Conservation (phyloP, 53 echinoderm and acorn worm genomes). For the Patiria pectinifera region DNA sequence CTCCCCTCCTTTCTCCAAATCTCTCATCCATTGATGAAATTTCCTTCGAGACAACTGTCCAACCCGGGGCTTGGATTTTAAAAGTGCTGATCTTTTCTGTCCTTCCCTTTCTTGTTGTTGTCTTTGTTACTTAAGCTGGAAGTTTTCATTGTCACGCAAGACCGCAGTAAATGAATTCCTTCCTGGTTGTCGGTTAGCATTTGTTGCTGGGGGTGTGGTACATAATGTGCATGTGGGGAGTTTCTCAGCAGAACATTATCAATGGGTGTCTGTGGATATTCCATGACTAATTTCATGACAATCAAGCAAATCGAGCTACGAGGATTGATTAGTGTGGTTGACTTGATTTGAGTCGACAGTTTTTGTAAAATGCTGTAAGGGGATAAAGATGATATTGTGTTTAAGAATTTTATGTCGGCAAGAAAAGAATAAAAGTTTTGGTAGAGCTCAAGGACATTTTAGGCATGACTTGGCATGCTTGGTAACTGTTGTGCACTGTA, state of each 20-base stretch:
- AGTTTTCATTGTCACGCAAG: constrained; percentile 21
- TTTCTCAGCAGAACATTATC: not conserved
- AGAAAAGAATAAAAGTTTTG: no score
- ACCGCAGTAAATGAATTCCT: constrained; percentile 12
- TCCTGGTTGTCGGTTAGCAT: not conserved
- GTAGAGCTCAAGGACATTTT: no score
- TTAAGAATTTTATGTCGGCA: no score
- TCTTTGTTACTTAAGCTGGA: not conserved
- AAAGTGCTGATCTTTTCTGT: not conserved
- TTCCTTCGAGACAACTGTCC: not conserved
- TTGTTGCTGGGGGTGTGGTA: not conserved
- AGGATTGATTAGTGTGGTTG: no score
- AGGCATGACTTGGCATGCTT: no score
- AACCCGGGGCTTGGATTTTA: not conserved
- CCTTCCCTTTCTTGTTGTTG: no score
- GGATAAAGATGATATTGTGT: no score
- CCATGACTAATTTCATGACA: not conserved
- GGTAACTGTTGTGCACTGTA: no score
- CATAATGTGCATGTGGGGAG: not conserved
- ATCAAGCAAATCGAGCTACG: no score
- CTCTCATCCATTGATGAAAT: not conserved
- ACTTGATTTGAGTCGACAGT: no score
- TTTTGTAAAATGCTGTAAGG: no score
- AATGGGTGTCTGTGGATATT: not conserved
- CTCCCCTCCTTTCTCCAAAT: no score